These are phyloP conservation scores for Nephrotoma guestfalica DNA, from an alignment of 2,888 invertebrate species.

Conservation along the genomic window DNA sequence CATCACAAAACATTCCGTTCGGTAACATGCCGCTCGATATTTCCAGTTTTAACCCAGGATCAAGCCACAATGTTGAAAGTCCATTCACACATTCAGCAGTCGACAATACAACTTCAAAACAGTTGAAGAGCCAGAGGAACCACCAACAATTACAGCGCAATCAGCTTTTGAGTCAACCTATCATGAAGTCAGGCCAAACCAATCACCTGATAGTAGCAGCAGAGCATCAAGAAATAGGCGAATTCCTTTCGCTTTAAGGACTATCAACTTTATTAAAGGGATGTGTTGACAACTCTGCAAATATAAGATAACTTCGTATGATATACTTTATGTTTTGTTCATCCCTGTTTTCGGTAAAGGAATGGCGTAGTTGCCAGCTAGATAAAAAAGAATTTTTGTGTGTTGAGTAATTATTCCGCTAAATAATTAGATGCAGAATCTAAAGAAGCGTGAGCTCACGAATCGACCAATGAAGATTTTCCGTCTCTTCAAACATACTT, in stretches of 20 bases:
- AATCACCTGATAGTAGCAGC: background rate
- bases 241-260: background rate
- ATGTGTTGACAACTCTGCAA: too few relatives aligned
- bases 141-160: too few relatives aligned
- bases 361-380: too few relatives aligned
- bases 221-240: background rate
- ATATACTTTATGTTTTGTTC: background rate
- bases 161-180: too few relatives aligned
- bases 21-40: background rate
- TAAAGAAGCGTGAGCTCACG: too few relatives aligned
- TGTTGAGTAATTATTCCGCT: too few relatives aligned
- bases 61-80: background rate
- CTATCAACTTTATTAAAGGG: background rate
- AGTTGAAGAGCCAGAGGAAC: background rate
- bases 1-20: background rate
- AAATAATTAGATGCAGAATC: too few relatives aligned
- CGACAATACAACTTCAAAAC: background rate
- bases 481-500: too few relatives aligned
- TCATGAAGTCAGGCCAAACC: background rate
- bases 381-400: too few relatives aligned
- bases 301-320: too few relatives aligned
- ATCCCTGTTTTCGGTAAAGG: background rate
- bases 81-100: background rate
- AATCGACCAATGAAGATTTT: too few relatives aligned
- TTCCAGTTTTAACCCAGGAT: background rate